Evolutionary conservation across 53 echinoderm and acorn worm species (phyloP).

Genomic region (Echinarachnius parma): DNA sequence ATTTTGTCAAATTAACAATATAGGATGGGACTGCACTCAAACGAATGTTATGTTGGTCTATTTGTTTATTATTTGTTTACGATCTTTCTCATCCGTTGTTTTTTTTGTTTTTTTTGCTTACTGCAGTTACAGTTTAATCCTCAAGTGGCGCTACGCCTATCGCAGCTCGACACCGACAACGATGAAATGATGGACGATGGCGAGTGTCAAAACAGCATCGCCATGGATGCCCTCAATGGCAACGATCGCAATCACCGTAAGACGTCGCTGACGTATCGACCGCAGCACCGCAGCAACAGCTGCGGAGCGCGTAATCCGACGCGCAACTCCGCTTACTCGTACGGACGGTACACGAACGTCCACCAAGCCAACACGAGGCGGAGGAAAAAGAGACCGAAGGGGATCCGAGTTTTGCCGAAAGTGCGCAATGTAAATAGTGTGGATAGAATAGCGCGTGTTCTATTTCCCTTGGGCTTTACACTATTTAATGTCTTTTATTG

Average conservation of each 20-base stretch:
- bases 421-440: constrained; percentile 77
- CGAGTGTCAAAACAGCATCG: constrained; percentile 37
- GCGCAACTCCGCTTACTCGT: background rate
- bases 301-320: background rate
- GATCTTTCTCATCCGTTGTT: too few relatives aligned
- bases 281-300: constrained; percentile 14
- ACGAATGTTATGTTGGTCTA: too few relatives aligned
- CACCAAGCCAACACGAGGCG: constrained; percentile 17
- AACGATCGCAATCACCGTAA: constrained; percentile 25
- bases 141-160: constrained; percentile 58
- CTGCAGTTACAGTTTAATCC: constrained; percentile 49
- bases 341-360: constrained; percentile 35
- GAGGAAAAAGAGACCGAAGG: constrained; percentile 59
- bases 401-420: constrained; percentile 33
- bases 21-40: too few relatives aligned
- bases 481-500: constrained; percentile 90
- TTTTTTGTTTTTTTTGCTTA: too few relatives aligned
- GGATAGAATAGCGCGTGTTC: constrained; percentile 71
- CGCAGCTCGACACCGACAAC: constrained; percentile 51
- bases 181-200: constrained; percentile 24
- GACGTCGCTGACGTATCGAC: constrained; percentile 36
- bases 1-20: too few relatives aligned
- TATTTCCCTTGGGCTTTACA: constrained; percentile 74
- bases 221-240: constrained; percentile 31
- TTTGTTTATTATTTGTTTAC: too few relatives aligned